Base-by-base conservation (phyloP, 2,113 vertebrate genomes). In the Lampris megalopsis region DNA sequence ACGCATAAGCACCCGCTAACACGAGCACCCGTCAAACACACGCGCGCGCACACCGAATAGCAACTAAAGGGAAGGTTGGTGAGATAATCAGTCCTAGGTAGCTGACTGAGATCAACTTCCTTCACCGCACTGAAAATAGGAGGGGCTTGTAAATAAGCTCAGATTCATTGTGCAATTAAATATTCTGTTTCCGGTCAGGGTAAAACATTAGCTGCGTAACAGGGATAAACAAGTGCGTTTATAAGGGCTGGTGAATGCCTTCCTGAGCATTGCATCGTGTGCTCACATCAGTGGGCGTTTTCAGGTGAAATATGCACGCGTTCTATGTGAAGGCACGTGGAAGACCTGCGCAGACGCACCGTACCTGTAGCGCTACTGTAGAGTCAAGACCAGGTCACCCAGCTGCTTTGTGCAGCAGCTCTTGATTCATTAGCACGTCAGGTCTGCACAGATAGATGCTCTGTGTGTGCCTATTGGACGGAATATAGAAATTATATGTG, bases 201-300 rank as follows among this genome's bases (percentile, higher is more conserved):
- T 24, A 24, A 24, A 24, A 24, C n/a, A n/a, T n/a, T n/a, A n/a
- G n/a, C n/a, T n/a, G n/a, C n/a, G n/a, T n/a, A n/a, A n/a, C n/a
- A n/a, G n/a, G n/a, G 48, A 76, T 81, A 68, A 63, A 62, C 45
- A 60, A 68, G 68, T 24, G 60, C 47, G 73, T 61, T 69, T 45
- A 42, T 47, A 4, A 36, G 9, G 3, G 49, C 38, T 73, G 65
- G 73, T 76, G 50, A 77, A 80, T 50, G 50, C 43, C 0, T 53
- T 36, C 53, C 6, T 5, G 42, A 38, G 36, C 68, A 40, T 3
- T 45, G 37, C 67, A 62, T 2, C n/a, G 53, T n/a, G 45, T 0
- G 4, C 6, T 73, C 10, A 24, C 1, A 37, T 57, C 36, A 36
- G 24, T 57, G 8, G 11, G 13, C 36, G 54, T 24, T 1, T 13